Percentiles rank a stretch among this genome's conserved stretches.
phyloP scores from a whole-genome alignment of 2,797 vertebrate genomes.

The Notolepis coatsorum region DNA sequence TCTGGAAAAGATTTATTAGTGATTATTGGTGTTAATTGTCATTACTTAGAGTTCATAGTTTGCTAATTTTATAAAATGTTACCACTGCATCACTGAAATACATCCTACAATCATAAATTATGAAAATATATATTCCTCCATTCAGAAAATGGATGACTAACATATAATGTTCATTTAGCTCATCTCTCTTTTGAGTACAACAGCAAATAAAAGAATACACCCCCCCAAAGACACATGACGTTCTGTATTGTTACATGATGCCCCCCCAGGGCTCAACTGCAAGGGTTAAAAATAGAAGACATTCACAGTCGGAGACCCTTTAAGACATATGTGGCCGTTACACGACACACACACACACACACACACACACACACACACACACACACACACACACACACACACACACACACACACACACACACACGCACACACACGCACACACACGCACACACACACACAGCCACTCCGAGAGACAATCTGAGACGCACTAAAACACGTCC shows the following conservation, averaged over 20 bases:
- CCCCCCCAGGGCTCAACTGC: background rate
- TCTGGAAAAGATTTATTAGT: too few species aligned
- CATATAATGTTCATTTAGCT: too few species aligned
- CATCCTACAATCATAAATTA: too few species aligned
- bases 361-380: background rate
- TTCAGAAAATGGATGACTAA: too few species aligned
- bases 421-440: conserved; percentile 33
- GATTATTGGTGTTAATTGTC: too few species aligned
- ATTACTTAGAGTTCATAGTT: too few species aligned
- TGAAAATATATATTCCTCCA: too few species aligned
- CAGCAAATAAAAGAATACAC: too few species aligned
- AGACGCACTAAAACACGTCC: conserved; percentile 43
- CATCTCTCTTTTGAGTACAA: too few species aligned
- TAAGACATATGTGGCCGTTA: conserved; percentile 50
- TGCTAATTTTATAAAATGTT: too few species aligned
- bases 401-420: conserved; percentile 35
- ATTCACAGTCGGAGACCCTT: conserved; percentile 27
- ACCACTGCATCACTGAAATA: too few species aligned
- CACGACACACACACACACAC: conserved; percentile 45
- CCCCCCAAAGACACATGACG: too few species aligned
- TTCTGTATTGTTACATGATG: conserved; percentile 28
- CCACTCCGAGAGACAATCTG: conserved; percentile 37
- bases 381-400: conserved; percentile 35
- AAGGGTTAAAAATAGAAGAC: conserved; percentile 60
- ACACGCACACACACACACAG: conserved; percentile 35